A percentile compares a stretch with the other conserved stretches of the same genome.
Conservation (phyloP, 2,113 vertebrate genomes). For the Callionymus lyra region DNA sequence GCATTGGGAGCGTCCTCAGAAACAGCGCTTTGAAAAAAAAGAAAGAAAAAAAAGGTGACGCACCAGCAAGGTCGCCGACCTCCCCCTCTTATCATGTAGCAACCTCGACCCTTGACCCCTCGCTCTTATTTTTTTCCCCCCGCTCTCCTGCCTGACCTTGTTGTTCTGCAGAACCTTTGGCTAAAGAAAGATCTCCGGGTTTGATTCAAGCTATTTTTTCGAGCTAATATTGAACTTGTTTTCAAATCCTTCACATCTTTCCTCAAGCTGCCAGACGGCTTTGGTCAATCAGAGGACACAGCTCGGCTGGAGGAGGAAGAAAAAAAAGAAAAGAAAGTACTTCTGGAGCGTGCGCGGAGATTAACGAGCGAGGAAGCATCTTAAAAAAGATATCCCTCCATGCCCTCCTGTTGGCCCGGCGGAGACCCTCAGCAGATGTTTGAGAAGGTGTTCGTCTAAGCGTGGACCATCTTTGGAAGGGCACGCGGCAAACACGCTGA, state of each 20-base stretch:
- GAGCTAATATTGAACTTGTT: too few relatives aligned
- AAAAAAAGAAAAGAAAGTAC: too few relatives aligned
- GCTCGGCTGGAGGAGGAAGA: slow-evolving; percentile 28
- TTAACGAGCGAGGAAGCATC: slow-evolving; percentile 39
- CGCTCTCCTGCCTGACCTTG: slow-evolving; percentile 36
- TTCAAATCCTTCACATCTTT: too few relatives aligned
- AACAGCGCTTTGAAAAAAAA: too few relatives aligned
- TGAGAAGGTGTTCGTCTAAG: slow-evolving; percentile 66
- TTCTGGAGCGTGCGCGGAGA: slow-evolving; percentile 9
- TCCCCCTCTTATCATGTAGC: slow-evolving; percentile 49
- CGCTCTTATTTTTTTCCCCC: slow-evolving; percentile 24
- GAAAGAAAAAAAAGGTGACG: slow-evolving; percentile 42
- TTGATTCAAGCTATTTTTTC: too few relatives aligned
- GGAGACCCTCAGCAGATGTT: slow-evolving; percentile 66
- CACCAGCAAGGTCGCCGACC: slow-evolving; percentile 46
- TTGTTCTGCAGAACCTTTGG: slow-evolving; percentile 12
- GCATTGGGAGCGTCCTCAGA: slow-evolving; percentile 48
- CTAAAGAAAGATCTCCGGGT: too few relatives aligned
- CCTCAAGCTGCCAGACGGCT: slow-evolving; percentile 15
- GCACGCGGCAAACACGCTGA: slow-evolving; percentile 51
- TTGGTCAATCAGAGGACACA: slow-evolving; percentile 41
- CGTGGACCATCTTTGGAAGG: slow-evolving; percentile 48
- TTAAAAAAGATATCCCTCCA: slow-evolving; percentile 35
- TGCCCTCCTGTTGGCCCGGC: slow-evolving; percentile 52
- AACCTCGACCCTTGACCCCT: slow-evolving; percentile 41